Evolutionary conservation across 2,888 invertebrate species (phyloP).

Genomic region (Poecilobothrus nobilitatus): DNA sequence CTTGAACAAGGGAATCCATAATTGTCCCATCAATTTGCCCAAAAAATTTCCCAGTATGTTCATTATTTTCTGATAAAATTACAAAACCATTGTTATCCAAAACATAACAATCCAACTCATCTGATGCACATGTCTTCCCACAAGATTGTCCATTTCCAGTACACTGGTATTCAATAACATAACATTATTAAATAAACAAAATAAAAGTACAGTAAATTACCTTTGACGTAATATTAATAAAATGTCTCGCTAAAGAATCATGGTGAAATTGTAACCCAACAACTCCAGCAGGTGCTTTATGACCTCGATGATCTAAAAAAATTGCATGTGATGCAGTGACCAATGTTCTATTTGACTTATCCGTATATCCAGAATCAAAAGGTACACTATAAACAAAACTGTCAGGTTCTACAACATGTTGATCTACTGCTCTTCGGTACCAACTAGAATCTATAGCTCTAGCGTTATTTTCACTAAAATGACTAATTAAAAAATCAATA

Average conservation of each 20-base stretch:
- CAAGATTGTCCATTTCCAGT: slow-evolving; percentile 61
- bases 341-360: slow-evolving; percentile 51
- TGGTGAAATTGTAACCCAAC: slow-evolving; percentile 86
- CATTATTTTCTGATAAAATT: slow-evolving; percentile 75
- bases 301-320: slow-evolving; percentile 73
- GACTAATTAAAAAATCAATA: slow-evolving; percentile 46
- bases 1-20: slow-evolving; percentile 86
- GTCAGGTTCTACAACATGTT: slow-evolving; percentile 74
- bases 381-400: slow-evolving; percentile 79
- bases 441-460: slow-evolving; percentile 81
- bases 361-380: slow-evolving; percentile 43
- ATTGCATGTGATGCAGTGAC: slow-evolving; percentile 88
- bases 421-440: slow-evolving; percentile 87
- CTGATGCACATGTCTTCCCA: slow-evolving; percentile 77
- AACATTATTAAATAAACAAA: slow-evolving; percentile 27
- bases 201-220: slow-evolving; percentile 43
- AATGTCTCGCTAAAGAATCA: slow-evolving; percentile 71
- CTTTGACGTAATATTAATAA: slow-evolving; percentile 79
- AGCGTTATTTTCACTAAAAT: slow-evolving; percentile 71
- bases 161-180: slow-evolving; percentile 42
- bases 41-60: slow-evolving; percentile 86
- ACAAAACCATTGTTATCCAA: slow-evolving; percentile 93
- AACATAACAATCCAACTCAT: slow-evolving; percentile 84
- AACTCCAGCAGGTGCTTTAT: slow-evolving; percentile 80
- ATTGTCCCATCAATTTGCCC: slow-evolving; percentile 91